Conservation (phyloP, 2,113 vertebrate species). For the Saimiri boliviensis region DNA sequence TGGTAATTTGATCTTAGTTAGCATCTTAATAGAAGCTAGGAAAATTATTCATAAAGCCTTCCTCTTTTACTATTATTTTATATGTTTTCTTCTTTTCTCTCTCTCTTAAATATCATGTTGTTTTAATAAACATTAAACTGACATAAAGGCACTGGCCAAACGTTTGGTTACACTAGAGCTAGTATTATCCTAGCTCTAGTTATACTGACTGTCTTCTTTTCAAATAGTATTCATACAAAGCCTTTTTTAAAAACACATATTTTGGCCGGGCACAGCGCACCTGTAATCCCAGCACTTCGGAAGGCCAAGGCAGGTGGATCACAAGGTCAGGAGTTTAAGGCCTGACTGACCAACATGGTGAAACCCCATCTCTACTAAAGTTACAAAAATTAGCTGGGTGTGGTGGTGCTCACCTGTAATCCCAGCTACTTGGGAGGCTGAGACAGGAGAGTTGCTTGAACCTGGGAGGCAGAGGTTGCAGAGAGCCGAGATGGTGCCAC, state of each 20-base stretch:
- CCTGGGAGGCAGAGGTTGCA: too few species aligned
- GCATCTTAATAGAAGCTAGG: background rate
- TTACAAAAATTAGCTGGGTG: too few species aligned
- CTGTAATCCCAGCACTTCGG: too few species aligned
- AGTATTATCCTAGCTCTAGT: background rate
- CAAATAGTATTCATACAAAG: background rate
- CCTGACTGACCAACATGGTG: too few species aligned
- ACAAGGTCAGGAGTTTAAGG: too few species aligned
- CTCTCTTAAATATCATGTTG: background rate
- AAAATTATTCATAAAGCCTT: background rate
- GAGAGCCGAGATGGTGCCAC: too few species aligned
- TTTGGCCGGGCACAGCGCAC: background rate
- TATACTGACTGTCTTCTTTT: background rate
- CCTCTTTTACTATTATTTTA: background rate
- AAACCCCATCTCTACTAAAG: too few species aligned
- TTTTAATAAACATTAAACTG: conserved; percentile 28
- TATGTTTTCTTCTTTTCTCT: background rate
- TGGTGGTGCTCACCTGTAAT: too few species aligned
- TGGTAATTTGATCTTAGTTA: background rate
- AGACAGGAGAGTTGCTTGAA: too few species aligned
- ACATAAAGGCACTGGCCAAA: background rate
- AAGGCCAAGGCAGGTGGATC: too few species aligned
- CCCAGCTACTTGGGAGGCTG: too few species aligned
- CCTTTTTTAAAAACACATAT: background rate
- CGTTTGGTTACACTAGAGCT: background rate